Conservation (phyloP, 2,888 invertebrate species). For the Leptopilina syphax region DNA sequence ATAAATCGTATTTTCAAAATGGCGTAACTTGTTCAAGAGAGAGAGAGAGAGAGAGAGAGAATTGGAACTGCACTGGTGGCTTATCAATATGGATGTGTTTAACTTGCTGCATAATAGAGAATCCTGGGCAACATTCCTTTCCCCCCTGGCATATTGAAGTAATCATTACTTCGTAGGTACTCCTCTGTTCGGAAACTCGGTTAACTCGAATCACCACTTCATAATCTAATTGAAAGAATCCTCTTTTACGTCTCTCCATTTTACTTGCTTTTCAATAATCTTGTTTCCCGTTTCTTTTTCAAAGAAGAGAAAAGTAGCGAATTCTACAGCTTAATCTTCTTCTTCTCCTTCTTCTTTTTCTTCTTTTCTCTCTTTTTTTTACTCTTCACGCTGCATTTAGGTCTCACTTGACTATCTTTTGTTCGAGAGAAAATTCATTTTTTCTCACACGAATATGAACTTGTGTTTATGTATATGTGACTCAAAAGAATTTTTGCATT, state of each 20-base stretch:
- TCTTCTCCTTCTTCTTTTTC: neutral
- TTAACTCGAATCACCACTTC: conserved; percentile 59
- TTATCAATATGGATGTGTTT: conserved; percentile 70
- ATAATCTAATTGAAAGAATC: conserved; percentile 65
- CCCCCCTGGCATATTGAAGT: conserved; percentile 51
- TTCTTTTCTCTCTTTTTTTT: neutral
- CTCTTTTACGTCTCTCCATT: conserved; percentile 10
- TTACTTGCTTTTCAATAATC: conserved; percentile 16
- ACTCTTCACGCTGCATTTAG: neutral
- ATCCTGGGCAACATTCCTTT: conserved; percentile 50
- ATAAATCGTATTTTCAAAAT: conserved; percentile 37
- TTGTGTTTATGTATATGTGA: no score
- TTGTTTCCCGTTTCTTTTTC: neutral
- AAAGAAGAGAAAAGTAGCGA: neutral
- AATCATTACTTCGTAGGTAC: conserved; percentile 61
- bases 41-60: no score
- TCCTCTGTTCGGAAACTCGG: conserved; percentile 56
- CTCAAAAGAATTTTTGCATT: no score
- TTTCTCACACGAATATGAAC: neutral
- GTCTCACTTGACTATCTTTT: conserved; percentile 10
- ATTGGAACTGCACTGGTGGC: conserved; percentile 41
- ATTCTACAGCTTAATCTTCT: neutral
- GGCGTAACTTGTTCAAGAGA: neutral
- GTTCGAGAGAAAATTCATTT: neutral
- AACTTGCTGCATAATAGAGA: conserved; percentile 67